Conservation (phyloP, 2,113 vertebrate genomes). For the Phrynosoma platyrhinos region DNA sequence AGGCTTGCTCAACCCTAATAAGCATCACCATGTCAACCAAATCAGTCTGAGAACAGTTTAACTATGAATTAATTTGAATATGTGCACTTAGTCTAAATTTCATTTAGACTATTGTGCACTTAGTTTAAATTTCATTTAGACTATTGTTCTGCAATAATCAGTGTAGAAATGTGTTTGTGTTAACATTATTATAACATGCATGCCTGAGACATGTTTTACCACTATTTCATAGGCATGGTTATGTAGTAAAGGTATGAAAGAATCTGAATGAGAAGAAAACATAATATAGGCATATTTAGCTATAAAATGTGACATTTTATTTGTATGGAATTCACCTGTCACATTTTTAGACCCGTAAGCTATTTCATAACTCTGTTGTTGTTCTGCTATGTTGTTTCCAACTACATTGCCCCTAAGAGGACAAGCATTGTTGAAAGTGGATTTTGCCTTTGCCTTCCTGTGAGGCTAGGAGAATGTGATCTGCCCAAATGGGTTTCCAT, state of each 20-base stretch:
- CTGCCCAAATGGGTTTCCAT: no score
- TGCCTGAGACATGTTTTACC: background rate
- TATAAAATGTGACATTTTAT: background rate
- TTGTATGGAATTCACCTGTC: background rate
- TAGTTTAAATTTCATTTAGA: background rate
- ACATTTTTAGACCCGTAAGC: background rate
- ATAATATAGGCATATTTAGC: background rate
- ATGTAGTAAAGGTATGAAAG: background rate
- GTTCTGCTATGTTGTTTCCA: background rate
- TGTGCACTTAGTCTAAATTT: background rate
- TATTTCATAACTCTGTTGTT: no score
- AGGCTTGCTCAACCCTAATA: no score
- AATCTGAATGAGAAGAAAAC: background rate
- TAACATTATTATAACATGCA: background rate
- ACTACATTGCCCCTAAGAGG: no score
- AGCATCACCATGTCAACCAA: no score
- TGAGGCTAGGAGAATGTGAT: no score
- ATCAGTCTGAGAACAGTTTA: background rate
- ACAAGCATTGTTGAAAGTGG: no score
- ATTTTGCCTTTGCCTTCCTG: no score
- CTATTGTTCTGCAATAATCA: background rate
- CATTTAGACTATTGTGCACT: background rate
- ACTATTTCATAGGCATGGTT: background rate
- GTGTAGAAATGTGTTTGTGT: no score
- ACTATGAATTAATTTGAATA: background rate